These are phyloP conservation scores for Drosophila neocordata DNA, from an alignment of 1,140 invertebrate genomes.

Conservation along the genomic window DNA sequence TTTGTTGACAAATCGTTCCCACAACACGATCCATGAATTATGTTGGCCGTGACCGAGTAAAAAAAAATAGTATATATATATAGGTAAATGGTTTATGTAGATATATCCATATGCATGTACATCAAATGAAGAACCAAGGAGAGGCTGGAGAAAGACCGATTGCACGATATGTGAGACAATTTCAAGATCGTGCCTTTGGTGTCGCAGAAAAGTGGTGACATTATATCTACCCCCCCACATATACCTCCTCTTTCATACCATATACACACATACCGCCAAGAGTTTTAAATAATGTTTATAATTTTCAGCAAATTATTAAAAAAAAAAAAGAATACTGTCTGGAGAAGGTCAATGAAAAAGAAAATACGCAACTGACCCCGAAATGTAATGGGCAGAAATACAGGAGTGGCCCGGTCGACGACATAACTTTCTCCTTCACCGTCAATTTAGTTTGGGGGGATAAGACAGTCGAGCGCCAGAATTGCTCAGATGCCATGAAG, in stretches of 20 bases:
- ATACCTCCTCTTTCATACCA: not conserved
- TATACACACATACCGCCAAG: conserved; percentile 5
- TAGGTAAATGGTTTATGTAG: conserved; percentile 6
- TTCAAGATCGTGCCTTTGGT: conserved; percentile 61
- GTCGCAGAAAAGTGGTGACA: conserved; percentile 46
- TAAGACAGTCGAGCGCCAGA: conserved; percentile 7
- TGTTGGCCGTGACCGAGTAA: conserved; percentile 68
- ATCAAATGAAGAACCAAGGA: conserved; percentile 6
- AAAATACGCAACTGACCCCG: conserved; percentile 40
- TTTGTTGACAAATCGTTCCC: conserved; percentile 75
- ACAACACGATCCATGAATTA: conserved; percentile 77
- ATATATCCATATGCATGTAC: not conserved
- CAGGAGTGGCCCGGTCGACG: conserved; percentile 15
- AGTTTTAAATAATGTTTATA: conserved; percentile 35
- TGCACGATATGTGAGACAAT: conserved; percentile 74
- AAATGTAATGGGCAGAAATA: conserved; percentile 8
- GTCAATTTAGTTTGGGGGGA: conserved; percentile 1
- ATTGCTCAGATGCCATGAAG: conserved; percentile 50
- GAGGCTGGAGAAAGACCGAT: conserved; percentile 21
- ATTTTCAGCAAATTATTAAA: conserved; percentile 70
- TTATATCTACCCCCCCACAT: conserved; percentile 25
- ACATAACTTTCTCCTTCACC: conserved; percentile 49
- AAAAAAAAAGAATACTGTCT: conserved; percentile 30
- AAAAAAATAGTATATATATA: too few relatives aligned
- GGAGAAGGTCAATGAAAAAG: conserved; percentile 47